phyloP scores from a whole-genome alignment of 2,888 invertebrate genomes.

The Flexamia atlantica region DNA sequence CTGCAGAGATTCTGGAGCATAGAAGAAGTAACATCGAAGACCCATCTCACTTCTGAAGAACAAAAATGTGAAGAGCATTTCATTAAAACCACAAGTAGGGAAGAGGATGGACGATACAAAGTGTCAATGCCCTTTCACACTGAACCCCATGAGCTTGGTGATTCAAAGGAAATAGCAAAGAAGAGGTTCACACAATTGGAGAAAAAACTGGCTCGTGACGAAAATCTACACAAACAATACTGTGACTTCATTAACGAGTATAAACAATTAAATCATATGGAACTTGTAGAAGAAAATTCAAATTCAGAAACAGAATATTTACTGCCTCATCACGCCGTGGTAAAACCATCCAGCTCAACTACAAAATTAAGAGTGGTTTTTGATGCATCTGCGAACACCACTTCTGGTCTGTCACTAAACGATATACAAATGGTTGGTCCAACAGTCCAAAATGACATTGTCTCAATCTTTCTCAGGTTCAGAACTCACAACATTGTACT shows the following conservation, averaged over 20 bases:
- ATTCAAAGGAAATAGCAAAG: background rate
- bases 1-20: slow-evolving; percentile 25
- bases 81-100: background rate
- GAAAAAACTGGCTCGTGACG: background rate
- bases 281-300: too few species aligned
- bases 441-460: slow-evolving; percentile 3
- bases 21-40: slow-evolving; percentile 1
- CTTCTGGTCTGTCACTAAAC: slow-evolving; percentile 9
- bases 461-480: background rate
- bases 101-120: background rate
- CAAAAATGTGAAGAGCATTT: slow-evolving; percentile 10
- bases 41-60: slow-evolving; percentile 11
- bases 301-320: slow-evolving; percentile 27
- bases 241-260: slow-evolving; percentile 30
- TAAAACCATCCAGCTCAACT: slow-evolving; percentile 33
- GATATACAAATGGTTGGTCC: background rate
- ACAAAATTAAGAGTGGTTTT: slow-evolving; percentile 51
- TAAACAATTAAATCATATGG: slow-evolving; percentile 29
- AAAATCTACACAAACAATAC: background rate
- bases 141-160: background rate
- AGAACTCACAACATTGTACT: background rate
- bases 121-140: background rate
- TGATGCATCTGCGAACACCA: slow-evolving; percentile 21
- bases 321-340: slow-evolving; percentile 4
- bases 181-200: background rate